Evolutionary conservation across 2,888 invertebrate genomes (phyloP), one percentile per base, ranked within the genome.

Genomic region (Lochmaea capreae): DNA sequence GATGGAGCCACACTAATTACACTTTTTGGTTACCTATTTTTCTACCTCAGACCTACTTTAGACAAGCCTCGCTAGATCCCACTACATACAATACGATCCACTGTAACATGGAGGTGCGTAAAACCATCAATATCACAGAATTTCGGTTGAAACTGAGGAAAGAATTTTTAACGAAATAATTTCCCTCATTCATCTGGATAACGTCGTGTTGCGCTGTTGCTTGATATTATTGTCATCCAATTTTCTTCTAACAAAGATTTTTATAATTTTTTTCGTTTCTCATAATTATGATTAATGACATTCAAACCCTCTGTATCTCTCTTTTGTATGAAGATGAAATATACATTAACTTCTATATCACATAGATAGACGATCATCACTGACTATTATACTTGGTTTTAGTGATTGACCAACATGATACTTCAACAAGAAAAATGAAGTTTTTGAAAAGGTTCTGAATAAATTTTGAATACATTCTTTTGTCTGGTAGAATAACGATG

Each of bases 351-450:
- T 49, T 54, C 54, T 2, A 54, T 18, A 18, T 54, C 54, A 18
- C 18, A 54, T 6, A 54, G 54, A 54, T 6, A 54, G 54, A 16
- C 16, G 54, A 16, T 54, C 54, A 54, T 18, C 54, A 18, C 10
- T 18, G 54, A 54, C 52, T n/a, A 52, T 52, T 52, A 46, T 46
- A 14, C 14, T 46, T 46, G 3, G 46, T 46, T 46, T 52, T 52
- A 52, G 52, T 52, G 52, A 52, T 52, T 52, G 52, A 52, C n/a
- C 52, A 46, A 46, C 46, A 52, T n/a, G 52, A 52, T 52, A 52
- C n/a, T 52, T 52, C 8, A 52, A 54, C 16, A 16, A 54, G 16
- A 18, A 54, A 54, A 54, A 54, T 54, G 8, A n/a, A 18, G 8
- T 11, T 54, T 54, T 54, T 54, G 18, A 54, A 54, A 54, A 54